These are phyloP conservation scores for Nannobrachium achirus DNA, from an alignment of 2,113 vertebrate species.

Conservation along the genomic window DNA sequence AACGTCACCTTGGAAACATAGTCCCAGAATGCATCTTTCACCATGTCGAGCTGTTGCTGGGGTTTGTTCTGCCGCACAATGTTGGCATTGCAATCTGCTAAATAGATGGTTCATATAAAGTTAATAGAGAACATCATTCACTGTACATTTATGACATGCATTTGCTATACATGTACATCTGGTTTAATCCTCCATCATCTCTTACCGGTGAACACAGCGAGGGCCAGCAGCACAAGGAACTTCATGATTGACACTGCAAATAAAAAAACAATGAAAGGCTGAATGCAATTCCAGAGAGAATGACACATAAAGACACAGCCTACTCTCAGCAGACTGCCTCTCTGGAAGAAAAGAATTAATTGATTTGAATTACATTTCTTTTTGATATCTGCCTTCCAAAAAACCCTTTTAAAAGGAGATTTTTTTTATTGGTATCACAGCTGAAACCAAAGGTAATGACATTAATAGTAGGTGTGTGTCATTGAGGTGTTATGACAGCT, in stretches of 20 bases:
- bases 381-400: background rate
- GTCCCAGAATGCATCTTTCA: constrained; percentile 73
- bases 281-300: too few species aligned
- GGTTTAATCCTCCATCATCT: background rate
- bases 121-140: background rate
- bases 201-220: constrained; percentile 62
- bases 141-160: background rate
- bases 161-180: too few species aligned
- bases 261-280: too few species aligned
- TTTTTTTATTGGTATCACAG: background rate
- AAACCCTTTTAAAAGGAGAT: too few species aligned
- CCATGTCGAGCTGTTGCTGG: constrained; percentile 55
- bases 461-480: too few species aligned
- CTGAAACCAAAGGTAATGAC: too few species aligned
- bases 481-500: too few species aligned
- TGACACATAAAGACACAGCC: too few species aligned
- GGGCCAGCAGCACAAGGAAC: constrained; percentile 49
- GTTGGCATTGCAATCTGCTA: constrained; percentile 65
- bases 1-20: constrained; percentile 63
- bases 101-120: background rate
- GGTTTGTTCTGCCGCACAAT: constrained; percentile 65
- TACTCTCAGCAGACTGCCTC: too few species aligned
- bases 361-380: background rate
- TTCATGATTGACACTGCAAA: constrained; percentile 62
- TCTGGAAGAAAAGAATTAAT: background rate